Evolutionary conservation across 2,888 invertebrate species (phyloP).

Genomic region (Platycheirus rosarum): DNA sequence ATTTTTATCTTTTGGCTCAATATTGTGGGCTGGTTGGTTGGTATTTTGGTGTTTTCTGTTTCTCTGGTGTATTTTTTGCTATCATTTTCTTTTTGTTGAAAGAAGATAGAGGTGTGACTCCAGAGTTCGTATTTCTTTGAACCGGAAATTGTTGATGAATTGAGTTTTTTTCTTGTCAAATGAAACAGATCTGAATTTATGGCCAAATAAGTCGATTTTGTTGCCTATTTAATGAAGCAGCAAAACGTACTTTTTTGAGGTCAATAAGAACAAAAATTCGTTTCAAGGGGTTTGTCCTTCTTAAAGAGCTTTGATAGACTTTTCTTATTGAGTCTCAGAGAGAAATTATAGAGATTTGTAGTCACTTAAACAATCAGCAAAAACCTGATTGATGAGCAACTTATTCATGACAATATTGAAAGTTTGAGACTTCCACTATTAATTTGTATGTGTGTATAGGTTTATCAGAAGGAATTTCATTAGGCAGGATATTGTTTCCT

Average conservation of each 20-base stretch:
- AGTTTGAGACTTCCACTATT: too few relatives aligned
- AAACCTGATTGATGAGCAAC: conserved; percentile 41
- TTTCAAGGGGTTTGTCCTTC: not conserved
- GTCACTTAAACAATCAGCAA: not conserved
- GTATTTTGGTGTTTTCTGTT: conserved; percentile 3
- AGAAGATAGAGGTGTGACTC: conserved; percentile 29
- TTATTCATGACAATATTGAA: conserved; percentile 9
- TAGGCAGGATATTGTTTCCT: too few relatives aligned
- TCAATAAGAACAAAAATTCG: conserved; percentile 11
- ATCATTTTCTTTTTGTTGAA: too few relatives aligned
- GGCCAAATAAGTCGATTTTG: conserved; percentile 25
- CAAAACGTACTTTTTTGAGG: not conserved
- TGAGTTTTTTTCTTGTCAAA: conserved; percentile 46
- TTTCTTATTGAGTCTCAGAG: not conserved
- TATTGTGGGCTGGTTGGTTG: conserved; percentile 1
- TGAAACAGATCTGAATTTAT: conserved; percentile 37
- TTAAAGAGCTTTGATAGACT: not conserved
- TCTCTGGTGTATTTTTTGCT: too few relatives aligned
- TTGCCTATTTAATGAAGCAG: conserved; percentile 26
- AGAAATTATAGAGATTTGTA: not conserved
- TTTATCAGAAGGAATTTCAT: too few relatives aligned
- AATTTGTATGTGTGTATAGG: too few relatives aligned
- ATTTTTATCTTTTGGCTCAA: conserved; percentile 46
- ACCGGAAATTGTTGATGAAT: conserved; percentile 57
- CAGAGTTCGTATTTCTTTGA: not conserved